phyloP scores from a whole-genome alignment of 2,113 vertebrate genomes.

The Phaethornis superciliosus region DNA sequence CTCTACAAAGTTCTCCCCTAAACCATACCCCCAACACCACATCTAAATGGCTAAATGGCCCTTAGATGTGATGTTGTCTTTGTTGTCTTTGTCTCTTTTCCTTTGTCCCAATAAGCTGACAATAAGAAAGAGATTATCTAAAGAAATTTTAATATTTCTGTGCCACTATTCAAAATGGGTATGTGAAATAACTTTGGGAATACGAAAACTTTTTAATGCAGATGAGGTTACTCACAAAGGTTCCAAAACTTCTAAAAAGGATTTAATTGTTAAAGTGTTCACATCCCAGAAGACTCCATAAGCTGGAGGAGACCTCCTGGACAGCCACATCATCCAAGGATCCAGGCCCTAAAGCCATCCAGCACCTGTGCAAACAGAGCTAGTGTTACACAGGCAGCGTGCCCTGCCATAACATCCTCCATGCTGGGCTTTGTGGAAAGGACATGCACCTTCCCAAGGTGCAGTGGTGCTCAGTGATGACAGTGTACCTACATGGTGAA shows the following conservation, averaged over 20 bases:
- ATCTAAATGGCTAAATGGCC: too few species aligned
- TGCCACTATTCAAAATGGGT: not conserved
- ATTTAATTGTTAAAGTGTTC: not conserved
- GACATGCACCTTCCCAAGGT: not conserved
- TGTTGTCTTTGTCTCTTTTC: not conserved
- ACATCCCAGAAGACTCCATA: not conserved
- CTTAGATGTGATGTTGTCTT: too few species aligned
- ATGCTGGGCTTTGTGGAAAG: not conserved
- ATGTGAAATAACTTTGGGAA: not conserved
- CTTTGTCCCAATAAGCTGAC: not conserved
- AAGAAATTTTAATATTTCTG: not conserved
- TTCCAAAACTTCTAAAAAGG: not conserved
- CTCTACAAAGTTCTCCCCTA: too few species aligned
- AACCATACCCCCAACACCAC: too few species aligned
- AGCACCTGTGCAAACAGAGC: conserved; percentile 2
- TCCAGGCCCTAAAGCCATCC: not conserved
- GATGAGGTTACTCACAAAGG: not conserved
- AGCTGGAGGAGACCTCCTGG: not conserved
- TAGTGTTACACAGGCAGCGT: not conserved
- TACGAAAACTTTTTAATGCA: not conserved
- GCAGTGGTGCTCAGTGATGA: not conserved
- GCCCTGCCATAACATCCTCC: not conserved
- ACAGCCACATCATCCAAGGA: not conserved
- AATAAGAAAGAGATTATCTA: not conserved
- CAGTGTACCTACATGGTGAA: not conserved